These are phyloP conservation scores for Caradrina kadenii DNA, from an alignment of 2,888 invertebrate genomes.

Conservation along the genomic window DNA sequence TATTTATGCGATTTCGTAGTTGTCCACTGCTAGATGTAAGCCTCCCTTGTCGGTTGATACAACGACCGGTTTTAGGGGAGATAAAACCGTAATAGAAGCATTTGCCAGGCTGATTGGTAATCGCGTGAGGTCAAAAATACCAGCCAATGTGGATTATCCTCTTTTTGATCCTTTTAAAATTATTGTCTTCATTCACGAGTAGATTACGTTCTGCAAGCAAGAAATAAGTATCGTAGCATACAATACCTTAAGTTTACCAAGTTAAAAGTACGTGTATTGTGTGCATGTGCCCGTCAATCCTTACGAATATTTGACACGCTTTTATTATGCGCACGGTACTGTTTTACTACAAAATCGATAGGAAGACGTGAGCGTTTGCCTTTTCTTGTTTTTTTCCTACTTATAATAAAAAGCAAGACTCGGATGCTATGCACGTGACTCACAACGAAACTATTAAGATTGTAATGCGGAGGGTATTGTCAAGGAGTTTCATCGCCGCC, in stretches of 20 bases:
- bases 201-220: slow-evolving; percentile 1
- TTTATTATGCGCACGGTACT: slow-evolving; percentile 33
- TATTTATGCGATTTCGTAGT: slow-evolving; percentile 15
- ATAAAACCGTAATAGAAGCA: slow-evolving; percentile 48
- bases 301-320: slow-evolving; percentile 38
- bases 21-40: slow-evolving; percentile 2
- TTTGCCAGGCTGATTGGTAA: slow-evolving; percentile 27
- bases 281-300: slow-evolving; percentile 17
- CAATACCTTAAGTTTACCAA: neutral
- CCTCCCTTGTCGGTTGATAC: slow-evolving; percentile 39
- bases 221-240: slow-evolving; percentile 1
- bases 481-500: slow-evolving; percentile 33
- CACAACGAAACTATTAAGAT: slow-evolving; percentile 20
- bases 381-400: slow-evolving; percentile 1
- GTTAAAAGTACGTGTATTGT: neutral
- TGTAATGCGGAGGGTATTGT: slow-evolving; percentile 9
- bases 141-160: slow-evolving; percentile 16
- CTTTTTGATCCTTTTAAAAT: neutral
- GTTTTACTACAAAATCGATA: slow-evolving; percentile 37
- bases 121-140: slow-evolving; percentile 28
- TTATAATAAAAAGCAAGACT: slow-evolving; percentile 6
- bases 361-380: slow-evolving; percentile 27
- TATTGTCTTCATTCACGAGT: too few species aligned
- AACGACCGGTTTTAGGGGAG: slow-evolving; percentile 44
- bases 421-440: slow-evolving; percentile 37